Base-by-base conservation (phyloP, 2,113 vertebrate species). In the Podarcis muralis region DNA sequence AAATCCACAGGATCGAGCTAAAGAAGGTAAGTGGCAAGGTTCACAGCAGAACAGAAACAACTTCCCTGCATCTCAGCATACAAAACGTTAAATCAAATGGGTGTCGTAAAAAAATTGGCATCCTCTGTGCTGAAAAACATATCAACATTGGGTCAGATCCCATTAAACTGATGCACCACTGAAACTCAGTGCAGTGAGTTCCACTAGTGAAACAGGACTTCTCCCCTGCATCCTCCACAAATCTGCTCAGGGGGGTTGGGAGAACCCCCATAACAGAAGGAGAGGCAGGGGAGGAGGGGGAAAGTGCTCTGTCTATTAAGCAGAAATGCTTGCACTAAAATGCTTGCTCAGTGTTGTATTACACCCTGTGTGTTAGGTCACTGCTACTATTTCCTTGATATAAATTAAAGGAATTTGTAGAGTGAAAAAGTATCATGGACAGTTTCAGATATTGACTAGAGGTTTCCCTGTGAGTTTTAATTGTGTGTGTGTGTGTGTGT, bases 1-100 rank as follows among this genome's bases (percentile, higher is more conserved):
- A 89, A 92, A 90, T 5, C 98, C 98, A 69, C 98, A 98, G 13
- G 98, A 87, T 35, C 94, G 92, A 22, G 95, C 98, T 98, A 53
- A 81, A 93, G 81, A 88, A 27, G 75, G 84, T 53, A 89, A 87
- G 76, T 82, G 72, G 11, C 92, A 86, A 88, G 2, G 22, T 80
- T 86, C 8, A 32, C n/a, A 89, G 23, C 3, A 25, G 27, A 78
- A 66, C 5, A 78, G 85, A 78, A 48, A 23, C 27, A 86, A 23
- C 22, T 65, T 3, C 8, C 11, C 4, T 35, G 30, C 7, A 74
- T 85, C 66, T 65, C 5, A 68, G 37, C 13, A 68, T 25, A 27
- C n/a, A 66, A 43, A 75, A 89, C 86, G 32, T 23, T 85, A 66
- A 79, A 40, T 72, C 3, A 85, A 3, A 68, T 22, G 4, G 20